Evolutionary conservation across 2,113 vertebrate genomes (phyloP), one percentile per base, ranked within the genome.

Genomic region (Symphodus melops): DNA sequence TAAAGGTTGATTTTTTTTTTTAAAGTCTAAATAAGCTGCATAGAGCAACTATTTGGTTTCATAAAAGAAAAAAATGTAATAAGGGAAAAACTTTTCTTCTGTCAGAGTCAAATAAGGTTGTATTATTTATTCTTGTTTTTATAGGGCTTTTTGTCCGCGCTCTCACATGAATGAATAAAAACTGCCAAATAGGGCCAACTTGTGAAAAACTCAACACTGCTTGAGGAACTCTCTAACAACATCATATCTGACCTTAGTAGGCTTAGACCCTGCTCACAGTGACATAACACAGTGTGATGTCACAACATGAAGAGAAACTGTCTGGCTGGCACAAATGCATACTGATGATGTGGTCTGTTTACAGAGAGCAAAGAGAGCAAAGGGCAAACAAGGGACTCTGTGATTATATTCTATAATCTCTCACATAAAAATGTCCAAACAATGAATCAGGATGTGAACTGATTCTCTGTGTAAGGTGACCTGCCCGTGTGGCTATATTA

Each of bases 341-440:
- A 60, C 41, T 66, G 73, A 68, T 66, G 8, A 69, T 62, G 53
- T 68, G 36, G 10, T 28, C 2, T 79, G 58, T 81, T 80, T 75
- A 17, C 60, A 62, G 36, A 21, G 36, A 67, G 28, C 55, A 12
- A 58, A 76, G 46, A 62, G 39, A 14, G 41, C 56, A 62, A n/a
- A 17, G 64, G 23, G 17, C 66, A 68, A 41, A 25, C 37, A 65
- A 19, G 20, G 10, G 56, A 46, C 17, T 62, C 19, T 36, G 52
- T 28, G 41, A 66, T 67, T 81, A 67, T 72, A 23, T 63, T 80
- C 68, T 37, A 77, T 33, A 68, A 54, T 19, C 46, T 28, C 19
- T 62, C 39, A 28, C 60, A 86, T 69, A 70, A 81, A 85, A 54
- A 53, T 62, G 62, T 70, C 61, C 48, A 72, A 68, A 72, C 61